phyloP scores from a whole-genome alignment of 1,140 invertebrate genomes.

The Drosophila bocki region DNA sequence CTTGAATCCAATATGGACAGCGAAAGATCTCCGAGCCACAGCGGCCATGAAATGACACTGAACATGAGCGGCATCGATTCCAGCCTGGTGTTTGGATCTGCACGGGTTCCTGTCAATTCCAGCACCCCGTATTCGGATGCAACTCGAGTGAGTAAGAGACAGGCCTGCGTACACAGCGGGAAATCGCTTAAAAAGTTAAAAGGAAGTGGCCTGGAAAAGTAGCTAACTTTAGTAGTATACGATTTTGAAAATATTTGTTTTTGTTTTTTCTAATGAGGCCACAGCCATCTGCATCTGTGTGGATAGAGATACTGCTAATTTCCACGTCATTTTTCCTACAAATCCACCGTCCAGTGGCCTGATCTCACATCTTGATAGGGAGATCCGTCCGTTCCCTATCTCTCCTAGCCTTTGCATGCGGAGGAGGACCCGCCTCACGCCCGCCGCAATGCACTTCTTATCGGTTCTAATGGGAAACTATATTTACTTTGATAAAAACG shows the following conservation, averaged over 20 bases:
- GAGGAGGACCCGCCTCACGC: constrained; percentile 4
- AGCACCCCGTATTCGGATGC: constrained; percentile 98
- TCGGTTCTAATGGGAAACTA: constrained; percentile 12
- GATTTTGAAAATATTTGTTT: neutral
- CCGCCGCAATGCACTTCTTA: constrained; percentile 40
- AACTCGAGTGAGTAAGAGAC: constrained; percentile 91
- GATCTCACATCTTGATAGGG: constrained; percentile 3
- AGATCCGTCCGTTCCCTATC: constrained; percentile 11
- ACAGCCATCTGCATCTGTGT: neutral
- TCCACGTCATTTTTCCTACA: constrained; percentile 10
- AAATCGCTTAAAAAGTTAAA: neutral
- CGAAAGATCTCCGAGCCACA: constrained; percentile 69
- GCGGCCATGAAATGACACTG: constrained; percentile 43
- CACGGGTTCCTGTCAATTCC: constrained; percentile 94
- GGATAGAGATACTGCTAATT: neutral
- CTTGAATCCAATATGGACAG: constrained; percentile 47
- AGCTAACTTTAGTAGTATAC: neutral
- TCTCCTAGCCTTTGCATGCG: neutral
- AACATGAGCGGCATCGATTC: constrained; percentile 39
- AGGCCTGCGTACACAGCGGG: constrained; percentile 11
- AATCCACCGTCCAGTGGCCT: constrained; percentile 11
- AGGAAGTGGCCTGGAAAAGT: neutral
- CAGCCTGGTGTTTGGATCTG: constrained; percentile 90
- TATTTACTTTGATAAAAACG: constrained; percentile 33
- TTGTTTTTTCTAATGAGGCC: neutral